Evolutionary conservation across 2,888 invertebrate species (phyloP).

Genomic region (Euplagia quadripunctaria): DNA sequence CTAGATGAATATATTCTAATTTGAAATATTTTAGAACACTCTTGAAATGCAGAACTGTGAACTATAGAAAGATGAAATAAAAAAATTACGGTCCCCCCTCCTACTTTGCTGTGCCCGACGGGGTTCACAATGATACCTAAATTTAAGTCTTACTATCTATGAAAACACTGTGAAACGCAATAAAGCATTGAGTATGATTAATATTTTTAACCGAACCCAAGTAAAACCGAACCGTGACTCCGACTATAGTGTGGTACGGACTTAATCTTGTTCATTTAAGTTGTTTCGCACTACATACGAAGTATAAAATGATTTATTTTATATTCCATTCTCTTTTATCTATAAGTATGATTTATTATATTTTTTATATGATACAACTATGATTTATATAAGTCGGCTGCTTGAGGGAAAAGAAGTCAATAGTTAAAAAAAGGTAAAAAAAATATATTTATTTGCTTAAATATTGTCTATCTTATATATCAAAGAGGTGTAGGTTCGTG

Average conservation of each 20-base stretch:
- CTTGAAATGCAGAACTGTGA: background rate
- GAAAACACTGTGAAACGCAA: no score
- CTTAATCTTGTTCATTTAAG: constrained; percentile 35
- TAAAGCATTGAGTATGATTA: no score
- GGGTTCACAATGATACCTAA: no score
- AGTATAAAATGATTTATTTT: constrained; percentile 39
- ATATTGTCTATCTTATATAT: no score
- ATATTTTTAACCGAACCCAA: no score
- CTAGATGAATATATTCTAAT: background rate
- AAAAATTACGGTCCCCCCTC: no score
- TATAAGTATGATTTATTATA: constrained; percentile 21
- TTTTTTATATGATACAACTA: constrained; percentile 13
- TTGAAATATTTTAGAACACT: background rate
- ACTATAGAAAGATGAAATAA: background rate
- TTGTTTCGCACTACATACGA: constrained; percentile 29
- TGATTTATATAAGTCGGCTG: background rate
- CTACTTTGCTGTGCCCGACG: no score
- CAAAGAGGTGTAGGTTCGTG: no score
- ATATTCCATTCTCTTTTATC: constrained; percentile 46
- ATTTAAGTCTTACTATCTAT: no score
- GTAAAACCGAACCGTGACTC: background rate
- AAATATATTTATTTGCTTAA: no score
- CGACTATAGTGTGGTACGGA: background rate
- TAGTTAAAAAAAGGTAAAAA: no score
- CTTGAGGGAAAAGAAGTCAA: background rate